Conservation (phyloP, 2,113 vertebrate genomes). For the Ammodytes marinus region DNA sequence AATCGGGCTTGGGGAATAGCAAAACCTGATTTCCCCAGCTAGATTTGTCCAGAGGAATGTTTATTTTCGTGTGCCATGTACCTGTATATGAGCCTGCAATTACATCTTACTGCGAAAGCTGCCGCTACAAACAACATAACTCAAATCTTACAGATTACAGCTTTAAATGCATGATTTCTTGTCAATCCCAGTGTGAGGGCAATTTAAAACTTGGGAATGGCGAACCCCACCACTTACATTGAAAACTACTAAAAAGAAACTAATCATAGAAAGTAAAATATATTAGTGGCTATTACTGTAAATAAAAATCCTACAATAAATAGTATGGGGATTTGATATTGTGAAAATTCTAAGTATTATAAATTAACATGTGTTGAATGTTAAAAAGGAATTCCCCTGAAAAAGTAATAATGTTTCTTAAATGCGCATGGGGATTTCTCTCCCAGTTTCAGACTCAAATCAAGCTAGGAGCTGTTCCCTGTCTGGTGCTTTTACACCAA, state of each 20-base stretch:
- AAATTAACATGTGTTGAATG: not conserved
- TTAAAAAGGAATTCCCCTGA: not conserved
- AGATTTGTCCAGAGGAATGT: not conserved
- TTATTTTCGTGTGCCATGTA: not conserved
- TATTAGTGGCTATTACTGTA: not conserved
- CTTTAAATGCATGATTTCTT: not conserved
- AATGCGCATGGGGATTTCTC: not conserved
- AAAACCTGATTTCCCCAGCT: slow-evolving; percentile 9
- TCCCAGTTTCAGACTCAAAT: not conserved
- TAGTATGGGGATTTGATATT: not conserved
- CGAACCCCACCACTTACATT: not conserved
- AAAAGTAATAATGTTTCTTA: not conserved
- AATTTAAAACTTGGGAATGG: not conserved
- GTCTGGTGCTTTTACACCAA: slow-evolving; percentile 26
- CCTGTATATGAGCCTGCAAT: too few species aligned
- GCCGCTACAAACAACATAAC: too few species aligned
- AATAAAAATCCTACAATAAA: not conserved
- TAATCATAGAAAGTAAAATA: not conserved
- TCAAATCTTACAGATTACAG: too few species aligned
- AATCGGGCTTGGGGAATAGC: not conserved
- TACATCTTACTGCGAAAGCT: too few species aligned
- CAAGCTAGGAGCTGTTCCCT: not conserved
- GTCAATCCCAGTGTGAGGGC: not conserved
- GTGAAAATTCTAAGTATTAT: too few species aligned
- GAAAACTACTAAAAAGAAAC: not conserved